Evolutionary conservation across 2,113 vertebrate genomes (phyloP).

Genomic region (Corvus cornix): DNA sequence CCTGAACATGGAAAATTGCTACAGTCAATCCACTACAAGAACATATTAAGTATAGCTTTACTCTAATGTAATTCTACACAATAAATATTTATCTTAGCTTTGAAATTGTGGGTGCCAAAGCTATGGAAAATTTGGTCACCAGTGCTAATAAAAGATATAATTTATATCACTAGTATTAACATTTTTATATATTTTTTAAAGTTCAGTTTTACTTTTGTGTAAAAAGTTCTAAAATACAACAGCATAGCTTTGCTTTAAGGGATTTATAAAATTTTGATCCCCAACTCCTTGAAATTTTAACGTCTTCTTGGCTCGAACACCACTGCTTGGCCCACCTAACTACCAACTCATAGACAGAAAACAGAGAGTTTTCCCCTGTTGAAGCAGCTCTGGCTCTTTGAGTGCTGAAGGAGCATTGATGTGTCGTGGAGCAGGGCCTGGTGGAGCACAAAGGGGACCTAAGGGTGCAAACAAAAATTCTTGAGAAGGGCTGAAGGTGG

Average conservation of each 20-base stretch:
- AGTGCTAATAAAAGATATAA: neutral
- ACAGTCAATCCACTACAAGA: neutral
- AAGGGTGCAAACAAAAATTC: neutral
- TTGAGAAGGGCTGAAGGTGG: slow-evolving; percentile 44
- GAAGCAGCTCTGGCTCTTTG: neutral
- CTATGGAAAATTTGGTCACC: neutral
- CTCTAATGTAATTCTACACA: neutral
- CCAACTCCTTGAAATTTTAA: neutral
- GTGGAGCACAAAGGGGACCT: slow-evolving; percentile 28
- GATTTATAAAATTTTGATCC: neutral
- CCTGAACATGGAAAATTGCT: neutral
- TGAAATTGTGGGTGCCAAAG: neutral
- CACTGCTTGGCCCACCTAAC: neutral
- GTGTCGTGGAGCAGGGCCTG: slow-evolving; percentile 5
- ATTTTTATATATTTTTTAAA: neutral
- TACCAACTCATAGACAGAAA: slow-evolving; percentile 5
- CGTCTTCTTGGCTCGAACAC: neutral
- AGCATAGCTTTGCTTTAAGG: neutral
- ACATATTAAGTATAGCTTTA: neutral
- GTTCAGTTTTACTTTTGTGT: neutral
- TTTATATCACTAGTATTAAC: neutral
- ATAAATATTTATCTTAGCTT: neutral
- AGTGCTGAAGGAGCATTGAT: neutral
- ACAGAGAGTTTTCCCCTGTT: neutral
- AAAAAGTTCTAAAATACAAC: neutral